Conservation (phyloP, 2,797 vertebrate species). For the Girardinus metallicus region DNA sequence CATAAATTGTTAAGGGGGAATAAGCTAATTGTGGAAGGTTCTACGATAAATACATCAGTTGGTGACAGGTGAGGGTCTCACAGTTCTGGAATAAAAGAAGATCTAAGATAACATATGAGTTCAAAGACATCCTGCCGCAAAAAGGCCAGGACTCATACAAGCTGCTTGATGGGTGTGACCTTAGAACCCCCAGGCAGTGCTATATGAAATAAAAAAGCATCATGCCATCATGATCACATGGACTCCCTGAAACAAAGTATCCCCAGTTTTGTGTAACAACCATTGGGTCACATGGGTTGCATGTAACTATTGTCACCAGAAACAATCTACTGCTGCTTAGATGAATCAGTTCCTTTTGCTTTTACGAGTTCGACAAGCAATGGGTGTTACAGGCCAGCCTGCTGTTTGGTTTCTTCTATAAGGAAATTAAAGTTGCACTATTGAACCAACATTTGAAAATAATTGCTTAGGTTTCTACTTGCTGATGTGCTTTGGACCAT, state of each 20-base stretch:
- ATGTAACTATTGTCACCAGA: neutral
- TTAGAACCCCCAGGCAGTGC: neutral
- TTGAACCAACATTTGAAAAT: neutral
- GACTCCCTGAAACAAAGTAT: neutral
- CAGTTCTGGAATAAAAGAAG: neutral
- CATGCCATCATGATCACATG: neutral
- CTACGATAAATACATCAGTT: neutral
- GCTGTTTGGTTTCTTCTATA: neutral
- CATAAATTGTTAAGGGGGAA: neutral
- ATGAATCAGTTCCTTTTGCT: neutral
- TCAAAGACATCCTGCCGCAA: neutral
- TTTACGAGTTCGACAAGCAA: neutral
- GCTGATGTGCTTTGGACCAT: neutral
- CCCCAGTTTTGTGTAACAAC: neutral
- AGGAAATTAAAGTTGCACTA: neutral
- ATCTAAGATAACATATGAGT: neutral
- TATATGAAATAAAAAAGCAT: neutral
- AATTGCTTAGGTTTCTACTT: neutral
- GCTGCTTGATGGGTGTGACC: neutral
- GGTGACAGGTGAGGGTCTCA: neutral
- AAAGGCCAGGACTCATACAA: neutral
- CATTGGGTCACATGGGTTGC: slow-evolving; percentile 3
- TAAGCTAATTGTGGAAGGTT: neutral
- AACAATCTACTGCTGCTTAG: neutral
- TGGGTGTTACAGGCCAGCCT: neutral